Conservation (phyloP, 2,113 vertebrate genomes). For the Thunnus maccoyii region DNA sequence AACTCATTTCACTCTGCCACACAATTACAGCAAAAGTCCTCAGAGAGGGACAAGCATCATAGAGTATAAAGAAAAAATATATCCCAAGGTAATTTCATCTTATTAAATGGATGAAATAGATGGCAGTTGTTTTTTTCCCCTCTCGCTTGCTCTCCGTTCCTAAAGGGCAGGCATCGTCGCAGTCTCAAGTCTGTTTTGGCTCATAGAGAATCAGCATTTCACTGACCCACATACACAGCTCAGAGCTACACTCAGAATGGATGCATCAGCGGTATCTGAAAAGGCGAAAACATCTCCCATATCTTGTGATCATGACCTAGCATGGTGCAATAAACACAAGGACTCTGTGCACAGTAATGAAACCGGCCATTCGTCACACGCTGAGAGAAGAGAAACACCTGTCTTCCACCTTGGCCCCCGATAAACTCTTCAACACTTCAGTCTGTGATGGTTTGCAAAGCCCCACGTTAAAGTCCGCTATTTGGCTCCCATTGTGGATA, state of each 20-base stretch:
- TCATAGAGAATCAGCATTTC: constrained; percentile 69
- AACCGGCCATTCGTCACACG: constrained; percentile 8
- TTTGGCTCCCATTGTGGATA: constrained; percentile 91
- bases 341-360: constrained; percentile 25
- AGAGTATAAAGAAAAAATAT: constrained; percentile 24
- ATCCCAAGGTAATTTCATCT: constrained; percentile 55
- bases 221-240: constrained; percentile 73
- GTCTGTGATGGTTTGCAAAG: constrained; percentile 91
- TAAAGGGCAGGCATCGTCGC: constrained; percentile 61
- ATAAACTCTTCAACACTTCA: constrained; percentile 30
- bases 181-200: constrained; percentile 63
- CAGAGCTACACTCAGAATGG: constrained; percentile 63
- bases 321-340: constrained; percentile 38
- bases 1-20: constrained; percentile 72
- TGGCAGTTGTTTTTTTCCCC: constrained; percentile 11
- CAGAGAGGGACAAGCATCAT: constrained; percentile 48
- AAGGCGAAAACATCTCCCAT: constrained; percentile 1
- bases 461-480: constrained; percentile 95
- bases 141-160: constrained; percentile 17
- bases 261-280: constrained; percentile 52
- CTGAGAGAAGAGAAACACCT: background rate
- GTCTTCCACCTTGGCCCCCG: background rate
- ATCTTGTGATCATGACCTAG: constrained; percentile 31
- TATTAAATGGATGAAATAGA: constrained; percentile 54
- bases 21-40: constrained; percentile 80